Evolutionary conservation across 2,888 invertebrate genomes (phyloP).

Genomic region (Pharmacophagus antenor): DNA sequence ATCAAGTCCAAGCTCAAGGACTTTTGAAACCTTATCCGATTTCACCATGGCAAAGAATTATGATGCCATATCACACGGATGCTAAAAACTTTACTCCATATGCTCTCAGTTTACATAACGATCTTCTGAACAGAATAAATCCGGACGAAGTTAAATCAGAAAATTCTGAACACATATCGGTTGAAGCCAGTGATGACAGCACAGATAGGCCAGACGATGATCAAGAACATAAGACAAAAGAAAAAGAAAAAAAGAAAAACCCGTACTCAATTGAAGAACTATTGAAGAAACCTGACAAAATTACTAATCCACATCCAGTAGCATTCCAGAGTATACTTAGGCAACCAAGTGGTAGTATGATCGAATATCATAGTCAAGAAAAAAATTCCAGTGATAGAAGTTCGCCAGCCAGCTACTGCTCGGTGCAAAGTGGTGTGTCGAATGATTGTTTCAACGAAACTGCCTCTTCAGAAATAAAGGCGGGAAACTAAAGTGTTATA

Average conservation of each 20-base stretch:
- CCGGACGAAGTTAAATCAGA: constrained; percentile 70
- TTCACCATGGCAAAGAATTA: constrained; percentile 81
- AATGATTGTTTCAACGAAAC: constrained; percentile 69
- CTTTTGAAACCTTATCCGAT: constrained; percentile 76
- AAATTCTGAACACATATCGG: constrained; percentile 70
- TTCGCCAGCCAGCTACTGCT: constrained; percentile 72
- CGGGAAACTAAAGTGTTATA: constrained; percentile 50
- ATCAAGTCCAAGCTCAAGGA: constrained; percentile 74
- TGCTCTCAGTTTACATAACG: constrained; percentile 60
- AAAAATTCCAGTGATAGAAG: constrained; percentile 65
- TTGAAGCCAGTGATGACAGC: constrained; percentile 83
- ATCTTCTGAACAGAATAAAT: constrained; percentile 62
- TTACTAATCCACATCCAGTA: constrained; percentile 60
- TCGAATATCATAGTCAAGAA: constrained; percentile 66
- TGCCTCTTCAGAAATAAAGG: constrained; percentile 64
- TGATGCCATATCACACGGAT: constrained; percentile 77
- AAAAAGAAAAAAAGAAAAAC: constrained; percentile 84
- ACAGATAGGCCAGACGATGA: constrained; percentile 78
- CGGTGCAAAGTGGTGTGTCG: constrained; percentile 64
- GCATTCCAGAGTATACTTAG: constrained; percentile 72
- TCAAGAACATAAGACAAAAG: constrained; percentile 57
- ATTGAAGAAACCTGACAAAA: constrained; percentile 89
- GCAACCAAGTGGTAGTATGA: constrained; percentile 82
- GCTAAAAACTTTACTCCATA: constrained; percentile 66
- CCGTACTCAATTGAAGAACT: constrained; percentile 94